Evolutionary conservation across 35 echinoderm and acorn worm species (phyloP), one percentile per base, ranked within the genome.

Genomic region (Holothuria glaberrima): DNA sequence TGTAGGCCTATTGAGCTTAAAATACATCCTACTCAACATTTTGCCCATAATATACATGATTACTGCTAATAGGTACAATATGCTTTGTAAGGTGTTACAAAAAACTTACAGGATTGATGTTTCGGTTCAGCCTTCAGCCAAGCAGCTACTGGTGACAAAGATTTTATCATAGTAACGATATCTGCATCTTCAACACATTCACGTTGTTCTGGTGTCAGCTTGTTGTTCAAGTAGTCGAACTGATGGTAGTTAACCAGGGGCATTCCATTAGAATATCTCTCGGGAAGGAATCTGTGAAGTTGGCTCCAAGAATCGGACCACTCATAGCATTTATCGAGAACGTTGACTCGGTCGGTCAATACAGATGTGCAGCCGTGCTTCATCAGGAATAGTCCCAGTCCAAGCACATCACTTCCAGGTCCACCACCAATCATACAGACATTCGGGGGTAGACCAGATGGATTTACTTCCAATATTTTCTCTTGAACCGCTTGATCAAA

Each of bases 391-490:
- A 83, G 20, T 18, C 28, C 29, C 24, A 83, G 58, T 7, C 79
- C 79, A 12, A 83, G 79, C 0, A 83, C 58, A 17, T 83, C 79
- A 59, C 21, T 83, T 22, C 79, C 79, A 19, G 79, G 79, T 18
- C 79, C 79, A 20, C 79, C 79, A 3, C 79, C 79, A 24, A 83
- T 59, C 48, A 61, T 61, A 30, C 79, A 83, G 9, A 83, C 48
- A 33, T 29, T 83, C 30, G 48, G 22, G 2, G 48, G 52, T 52
- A 13, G 48, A 24, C 30, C 4, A 59, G 79, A 41, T 32, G 13
- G 19, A 5, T n/a, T 30, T 44, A 25, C 79, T 18, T 19, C 58
- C 27, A 83, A 59, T 32, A 34, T 58, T 44, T 30, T 30, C 22
- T 58, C 27, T 28, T 24, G 28, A 46, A 20, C 22, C 20, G 79